Conservation (phyloP, 2,113 vertebrate genomes). For the Zosterops pallidus region DNA sequence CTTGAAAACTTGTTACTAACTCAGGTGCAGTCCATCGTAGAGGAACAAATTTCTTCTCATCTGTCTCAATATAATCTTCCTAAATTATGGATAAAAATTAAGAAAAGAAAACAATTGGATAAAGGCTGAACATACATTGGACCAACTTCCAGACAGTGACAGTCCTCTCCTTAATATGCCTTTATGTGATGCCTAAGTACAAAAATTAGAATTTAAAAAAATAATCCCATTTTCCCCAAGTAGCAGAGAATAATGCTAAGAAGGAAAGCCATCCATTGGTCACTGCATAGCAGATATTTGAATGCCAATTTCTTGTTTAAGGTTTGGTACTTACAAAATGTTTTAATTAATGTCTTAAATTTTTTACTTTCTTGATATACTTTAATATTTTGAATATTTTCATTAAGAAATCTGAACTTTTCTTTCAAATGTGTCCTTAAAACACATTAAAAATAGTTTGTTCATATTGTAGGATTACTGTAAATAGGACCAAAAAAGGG, state of each 20-base stretch:
- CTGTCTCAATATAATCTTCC: conserved; percentile 96
- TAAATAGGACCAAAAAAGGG: background rate
- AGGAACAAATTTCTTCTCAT: conserved; percentile 87
- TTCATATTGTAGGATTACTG: background rate
- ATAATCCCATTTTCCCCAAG: background rate
- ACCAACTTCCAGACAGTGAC: background rate
- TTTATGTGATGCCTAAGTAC: background rate
- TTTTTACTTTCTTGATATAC: background rate
- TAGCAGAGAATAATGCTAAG: background rate
- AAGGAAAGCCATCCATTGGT: background rate
- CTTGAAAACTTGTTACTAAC: conserved; percentile 90
- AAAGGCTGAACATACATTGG: background rate
- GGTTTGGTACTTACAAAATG: background rate
- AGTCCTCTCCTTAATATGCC: background rate
- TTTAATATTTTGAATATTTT: background rate
- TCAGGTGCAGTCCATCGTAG: conserved; percentile 96
- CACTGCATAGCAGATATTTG: background rate
- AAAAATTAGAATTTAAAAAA: background rate
- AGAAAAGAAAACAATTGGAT: background rate
- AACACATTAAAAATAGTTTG: background rate
- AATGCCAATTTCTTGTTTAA: background rate
- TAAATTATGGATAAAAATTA: conserved; percentile 52
- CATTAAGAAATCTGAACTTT: background rate
- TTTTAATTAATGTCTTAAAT: background rate
- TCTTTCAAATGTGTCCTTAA: background rate